phyloP scores from a whole-genome alignment of 2,797 vertebrate species.

The Smutsia temminckii region DNA sequence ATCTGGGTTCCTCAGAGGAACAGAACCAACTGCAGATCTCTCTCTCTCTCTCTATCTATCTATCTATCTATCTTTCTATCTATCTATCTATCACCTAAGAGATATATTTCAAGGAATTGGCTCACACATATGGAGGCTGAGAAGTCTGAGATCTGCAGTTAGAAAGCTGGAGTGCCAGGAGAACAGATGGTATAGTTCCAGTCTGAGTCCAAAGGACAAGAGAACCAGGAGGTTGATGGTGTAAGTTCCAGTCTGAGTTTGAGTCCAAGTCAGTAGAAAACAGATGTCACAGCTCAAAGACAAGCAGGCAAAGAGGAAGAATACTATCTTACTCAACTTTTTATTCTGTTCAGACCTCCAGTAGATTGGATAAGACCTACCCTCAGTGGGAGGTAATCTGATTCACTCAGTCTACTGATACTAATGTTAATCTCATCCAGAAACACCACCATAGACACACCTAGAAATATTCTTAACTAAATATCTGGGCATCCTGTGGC shows the following conservation, averaged over 20 bases:
- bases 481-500: neutral
- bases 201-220: neutral
- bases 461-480: neutral
- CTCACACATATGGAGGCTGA: neutral
- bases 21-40: neutral
- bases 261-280: neutral
- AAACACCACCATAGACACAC: neutral
- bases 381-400: neutral
- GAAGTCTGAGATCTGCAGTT: neutral
- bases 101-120: neutral
- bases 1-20: neutral
- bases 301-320: neutral
- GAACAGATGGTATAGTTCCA: neutral
- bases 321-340: neutral
- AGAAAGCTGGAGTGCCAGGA: neutral
- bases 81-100: neutral
- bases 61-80: no score
- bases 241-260: neutral
- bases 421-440: neutral
- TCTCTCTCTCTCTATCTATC: neutral
- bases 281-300: neutral
- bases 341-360: neutral
- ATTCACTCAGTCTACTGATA: neutral
- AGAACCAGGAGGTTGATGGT: neutral
- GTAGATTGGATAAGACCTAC: neutral